Evolutionary conservation across 2,113 vertebrate species (phyloP).

Genomic region (Callopanchax toddi): DNA sequence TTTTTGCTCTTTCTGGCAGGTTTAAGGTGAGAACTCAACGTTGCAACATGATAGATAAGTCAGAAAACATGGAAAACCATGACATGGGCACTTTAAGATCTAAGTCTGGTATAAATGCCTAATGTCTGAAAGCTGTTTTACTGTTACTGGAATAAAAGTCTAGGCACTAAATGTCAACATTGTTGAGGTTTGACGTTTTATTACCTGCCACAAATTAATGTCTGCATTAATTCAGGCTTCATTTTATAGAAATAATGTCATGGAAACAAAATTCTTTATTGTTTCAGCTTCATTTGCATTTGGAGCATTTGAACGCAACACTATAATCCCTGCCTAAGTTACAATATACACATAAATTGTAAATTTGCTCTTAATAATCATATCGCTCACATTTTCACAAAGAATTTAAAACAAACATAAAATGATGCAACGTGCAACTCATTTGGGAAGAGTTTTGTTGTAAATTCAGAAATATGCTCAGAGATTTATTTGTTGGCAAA

Average conservation of each 20-base stretch:
- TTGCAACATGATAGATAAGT: too few species aligned
- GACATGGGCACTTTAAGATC: too few species aligned
- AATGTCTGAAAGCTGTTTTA: constrained; percentile 8
- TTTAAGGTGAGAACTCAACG: too few species aligned
- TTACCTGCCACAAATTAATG: neutral
- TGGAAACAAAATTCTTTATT: neutral
- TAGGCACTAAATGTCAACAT: constrained; percentile 9
- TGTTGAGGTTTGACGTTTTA: constrained; percentile 9
- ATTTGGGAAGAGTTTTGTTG: too few species aligned
- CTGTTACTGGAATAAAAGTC: neutral
- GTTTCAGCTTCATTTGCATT: neutral
- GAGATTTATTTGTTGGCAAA: neutral
- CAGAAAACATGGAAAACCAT: too few species aligned
- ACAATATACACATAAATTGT: neutral
- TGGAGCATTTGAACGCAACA: neutral
- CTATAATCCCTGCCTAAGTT: too few species aligned
- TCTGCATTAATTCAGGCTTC: neutral
- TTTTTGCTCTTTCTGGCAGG: too few species aligned
- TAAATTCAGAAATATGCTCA: neutral
- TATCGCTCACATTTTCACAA: neutral
- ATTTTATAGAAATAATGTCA: neutral
- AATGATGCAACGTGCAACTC: neutral
- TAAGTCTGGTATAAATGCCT: neutral
- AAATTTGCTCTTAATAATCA: neutral
- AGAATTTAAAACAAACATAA: neutral